phyloP scores from a whole-genome alignment of 1,140 invertebrate species.

The Drosophila sulfurigaster region DNA sequence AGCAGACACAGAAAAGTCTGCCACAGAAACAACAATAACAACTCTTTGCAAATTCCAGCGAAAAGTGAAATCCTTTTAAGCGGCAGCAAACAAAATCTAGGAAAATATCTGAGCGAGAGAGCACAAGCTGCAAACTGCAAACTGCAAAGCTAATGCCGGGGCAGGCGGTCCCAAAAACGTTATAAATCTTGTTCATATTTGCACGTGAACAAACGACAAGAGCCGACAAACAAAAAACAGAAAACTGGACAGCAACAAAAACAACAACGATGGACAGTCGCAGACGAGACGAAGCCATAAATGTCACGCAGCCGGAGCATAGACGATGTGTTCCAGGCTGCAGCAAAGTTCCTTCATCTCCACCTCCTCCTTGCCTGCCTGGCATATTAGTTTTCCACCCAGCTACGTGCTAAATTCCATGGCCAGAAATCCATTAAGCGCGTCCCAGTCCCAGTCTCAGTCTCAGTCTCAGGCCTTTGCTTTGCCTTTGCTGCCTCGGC shows the following conservation, averaged over 20 bases:
- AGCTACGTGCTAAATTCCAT: slow-evolving; percentile 78
- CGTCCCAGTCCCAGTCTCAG: slow-evolving; percentile 30
- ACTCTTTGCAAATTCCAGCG: slow-evolving; percentile 52
- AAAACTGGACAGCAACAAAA: slow-evolving; percentile 11
- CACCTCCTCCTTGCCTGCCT: neutral
- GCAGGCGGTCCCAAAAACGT: slow-evolving; percentile 57
- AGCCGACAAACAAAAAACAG: slow-evolving; percentile 18
- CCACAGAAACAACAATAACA: neutral
- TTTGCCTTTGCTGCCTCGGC: slow-evolving; percentile 23
- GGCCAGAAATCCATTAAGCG: slow-evolving; percentile 77
- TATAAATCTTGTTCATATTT: slow-evolving; percentile 83
- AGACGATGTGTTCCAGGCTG: slow-evolving; percentile 20
- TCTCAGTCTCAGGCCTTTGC: slow-evolving; percentile 16
- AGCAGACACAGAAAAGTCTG: neutral
- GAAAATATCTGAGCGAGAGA: slow-evolving; percentile 61
- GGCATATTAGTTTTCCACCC: slow-evolving; percentile 78
- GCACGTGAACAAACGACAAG: slow-evolving; percentile 62
- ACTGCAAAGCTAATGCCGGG: neutral
- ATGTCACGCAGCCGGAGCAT: slow-evolving; percentile 64
- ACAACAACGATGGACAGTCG: slow-evolving; percentile 7
- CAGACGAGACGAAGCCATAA: slow-evolving; percentile 78
- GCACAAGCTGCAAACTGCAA: neutral
- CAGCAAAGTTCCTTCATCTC: neutral
- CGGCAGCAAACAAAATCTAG: slow-evolving; percentile 73
- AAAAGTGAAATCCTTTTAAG: slow-evolving; percentile 82